Percentiles rank a stretch among this genome's conserved stretches.
phyloP scores from a whole-genome alignment of 23 tunicate genomes.

The Halocynthia roretzi region DNA sequence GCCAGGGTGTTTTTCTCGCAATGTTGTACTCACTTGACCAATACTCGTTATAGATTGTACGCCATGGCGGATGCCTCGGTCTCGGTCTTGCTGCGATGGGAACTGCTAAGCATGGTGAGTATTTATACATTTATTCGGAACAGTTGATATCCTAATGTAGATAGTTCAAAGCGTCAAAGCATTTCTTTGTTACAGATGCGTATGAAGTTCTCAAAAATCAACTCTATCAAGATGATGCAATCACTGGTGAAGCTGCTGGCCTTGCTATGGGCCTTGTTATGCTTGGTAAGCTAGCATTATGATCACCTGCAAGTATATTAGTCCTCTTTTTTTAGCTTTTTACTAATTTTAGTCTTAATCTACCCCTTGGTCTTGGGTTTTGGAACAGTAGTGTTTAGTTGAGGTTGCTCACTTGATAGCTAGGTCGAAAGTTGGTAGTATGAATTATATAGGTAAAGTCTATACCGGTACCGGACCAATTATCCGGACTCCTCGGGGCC shows the following conservation, averaged over 20 bases:
- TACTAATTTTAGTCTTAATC: no score
- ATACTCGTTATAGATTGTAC: constrained; percentile 29
- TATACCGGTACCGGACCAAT: no score
- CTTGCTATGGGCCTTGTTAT: constrained; percentile 98
- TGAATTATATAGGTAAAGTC: no score
- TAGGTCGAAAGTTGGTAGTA: no score
- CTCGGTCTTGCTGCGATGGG: constrained; percentile 97
- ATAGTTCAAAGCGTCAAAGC: background rate
- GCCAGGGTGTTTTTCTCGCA: background rate
- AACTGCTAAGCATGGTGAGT: constrained; percentile 66
- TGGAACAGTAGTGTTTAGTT: no score
- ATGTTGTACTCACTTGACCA: background rate
- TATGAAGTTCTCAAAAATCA: constrained; percentile 81
- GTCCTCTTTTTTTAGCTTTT: background rate
- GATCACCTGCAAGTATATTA: background rate
- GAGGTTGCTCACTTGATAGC: no score
- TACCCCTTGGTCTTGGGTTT: no score
- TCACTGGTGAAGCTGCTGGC: constrained; percentile 99
- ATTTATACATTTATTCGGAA: background rate
- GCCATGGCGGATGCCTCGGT: constrained; percentile 97
- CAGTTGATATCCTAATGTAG: background rate
- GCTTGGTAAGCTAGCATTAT: constrained; percentile 57
- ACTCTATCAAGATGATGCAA: constrained; percentile 94
- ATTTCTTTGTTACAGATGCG: constrained; percentile 32
- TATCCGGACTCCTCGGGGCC: no score